phyloP scores from a whole-genome alignment of 2,888 invertebrate genomes.

The Pseudoips prasinana region DNA sequence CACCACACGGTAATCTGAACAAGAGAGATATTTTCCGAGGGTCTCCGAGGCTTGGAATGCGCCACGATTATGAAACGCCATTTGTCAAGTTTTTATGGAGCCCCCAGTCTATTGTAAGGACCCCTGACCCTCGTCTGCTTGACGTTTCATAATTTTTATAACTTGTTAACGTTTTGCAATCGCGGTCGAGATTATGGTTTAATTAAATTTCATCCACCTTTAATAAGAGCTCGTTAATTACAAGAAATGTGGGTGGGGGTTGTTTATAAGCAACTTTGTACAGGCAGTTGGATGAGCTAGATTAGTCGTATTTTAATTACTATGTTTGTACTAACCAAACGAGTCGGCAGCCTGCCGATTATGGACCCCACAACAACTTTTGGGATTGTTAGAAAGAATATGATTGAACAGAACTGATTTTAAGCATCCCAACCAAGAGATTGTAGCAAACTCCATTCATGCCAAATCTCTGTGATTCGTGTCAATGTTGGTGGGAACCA shows the following conservation, averaged over 20 bases:
- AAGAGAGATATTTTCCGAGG: conserved; percentile 56
- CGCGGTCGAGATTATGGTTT: conserved; percentile 29
- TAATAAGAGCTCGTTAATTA: conserved; percentile 3
- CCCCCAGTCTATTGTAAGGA: conserved; percentile 69
- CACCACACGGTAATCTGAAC: conserved; percentile 41
- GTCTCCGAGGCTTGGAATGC: conserved; percentile 75
- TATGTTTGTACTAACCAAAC: no score
- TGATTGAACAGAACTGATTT: no score
- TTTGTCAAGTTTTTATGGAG: conserved; percentile 83
- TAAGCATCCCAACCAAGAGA: no score
- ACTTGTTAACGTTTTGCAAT: conserved; percentile 70
- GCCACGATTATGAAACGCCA: conserved; percentile 79
- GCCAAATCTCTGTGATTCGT: no score
- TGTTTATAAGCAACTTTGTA: no score
- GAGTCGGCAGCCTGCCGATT: no score
- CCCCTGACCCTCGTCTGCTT: conserved; percentile 61
- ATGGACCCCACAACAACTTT: no score
- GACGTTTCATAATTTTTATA: conserved; percentile 79
- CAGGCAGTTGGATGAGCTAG: no score
- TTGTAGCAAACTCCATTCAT: no score
- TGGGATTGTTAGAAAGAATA: no score
- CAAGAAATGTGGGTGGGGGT: not conserved
- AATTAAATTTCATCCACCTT: conserved; percentile 49
- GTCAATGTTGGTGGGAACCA: no score
- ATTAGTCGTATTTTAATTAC: no score